Evolutionary conservation across 2,113 vertebrate species (phyloP), one percentile per base, ranked within the genome.

Genomic region (Tor tambroides): DNA sequence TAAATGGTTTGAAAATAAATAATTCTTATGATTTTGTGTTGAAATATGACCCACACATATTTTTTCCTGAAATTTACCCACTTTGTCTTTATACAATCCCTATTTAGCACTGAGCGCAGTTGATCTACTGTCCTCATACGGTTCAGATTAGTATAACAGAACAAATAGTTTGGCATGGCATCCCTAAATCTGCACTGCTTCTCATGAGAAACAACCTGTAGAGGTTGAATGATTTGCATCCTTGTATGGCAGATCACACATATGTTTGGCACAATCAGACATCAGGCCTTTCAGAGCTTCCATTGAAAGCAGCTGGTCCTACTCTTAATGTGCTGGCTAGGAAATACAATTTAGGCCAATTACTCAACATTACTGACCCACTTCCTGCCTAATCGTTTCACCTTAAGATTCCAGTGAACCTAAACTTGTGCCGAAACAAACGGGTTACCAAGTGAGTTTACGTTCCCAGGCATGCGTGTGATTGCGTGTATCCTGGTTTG

Each of bases 291-390:
- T 81, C 59, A 65, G 26, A 65, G n/a, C 79, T 21, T 81, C 59
- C 15, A 92, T 51, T 90, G 78, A 84, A 92, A 92, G 81, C 91
- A 91, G 88, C 89, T 91, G 91, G 35, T 46, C 2, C 5, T 71
- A 5, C 74, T 56, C 83, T 41, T 46, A 61, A 79, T 72, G 85
- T 72, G 82, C 80, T 26, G 54, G 79, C 82, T 51, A 78, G 69
- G 74, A 88, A 88, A 90, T 86, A 74, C 76, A 54, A 85, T 87
- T 87, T 84, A 9, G 72, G 86, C 56, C 61, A 49, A 77, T 83
- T 83, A 74, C 74, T 78, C 74, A 81, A 63, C 87, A 82, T 76
- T 67, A 81, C 69, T 88, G 83, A 81, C 43, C 78, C 38, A 85
- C 54, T 63, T 85, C 78, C 23, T 65, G 54, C 78, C 79, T 78